phyloP scores from a whole-genome alignment of 2,797 vertebrate species.

The Anguilla marmorata region DNA sequence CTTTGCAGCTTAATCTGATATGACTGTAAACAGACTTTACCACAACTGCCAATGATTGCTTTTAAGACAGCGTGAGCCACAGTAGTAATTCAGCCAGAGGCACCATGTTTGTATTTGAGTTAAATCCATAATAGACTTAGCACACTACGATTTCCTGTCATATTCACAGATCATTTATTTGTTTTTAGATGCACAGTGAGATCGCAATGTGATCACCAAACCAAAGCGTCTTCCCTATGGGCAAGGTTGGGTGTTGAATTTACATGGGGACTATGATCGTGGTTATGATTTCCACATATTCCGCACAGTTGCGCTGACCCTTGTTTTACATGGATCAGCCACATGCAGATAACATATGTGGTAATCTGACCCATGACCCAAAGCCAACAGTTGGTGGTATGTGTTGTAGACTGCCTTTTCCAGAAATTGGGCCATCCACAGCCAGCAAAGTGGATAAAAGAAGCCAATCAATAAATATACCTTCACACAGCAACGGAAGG shows the following conservation, averaged over 20 bases:
- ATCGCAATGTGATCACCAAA: background rate
- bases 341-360: background rate
- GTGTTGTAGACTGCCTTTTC: background rate
- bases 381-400: background rate
- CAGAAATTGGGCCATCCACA: background rate
- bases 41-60: background rate
- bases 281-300: background rate
- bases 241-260: background rate
- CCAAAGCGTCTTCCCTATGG: background rate
- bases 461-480: background rate
- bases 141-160: background rate
- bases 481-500: background rate
- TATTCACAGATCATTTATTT: background rate
- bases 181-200: background rate
- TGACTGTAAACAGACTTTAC: slow-evolving; percentile 3
- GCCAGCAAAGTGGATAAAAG: background rate
- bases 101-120: background rate
- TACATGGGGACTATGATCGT: background rate
- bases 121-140: background rate
- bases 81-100: background rate
- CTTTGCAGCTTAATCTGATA: background rate
- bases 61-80: background rate
- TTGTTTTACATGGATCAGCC: background rate
- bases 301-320: background rate
- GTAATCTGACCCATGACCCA: background rate